phyloP scores from a whole-genome alignment of 2,797 vertebrate species.

The Geotria australis region DNA sequence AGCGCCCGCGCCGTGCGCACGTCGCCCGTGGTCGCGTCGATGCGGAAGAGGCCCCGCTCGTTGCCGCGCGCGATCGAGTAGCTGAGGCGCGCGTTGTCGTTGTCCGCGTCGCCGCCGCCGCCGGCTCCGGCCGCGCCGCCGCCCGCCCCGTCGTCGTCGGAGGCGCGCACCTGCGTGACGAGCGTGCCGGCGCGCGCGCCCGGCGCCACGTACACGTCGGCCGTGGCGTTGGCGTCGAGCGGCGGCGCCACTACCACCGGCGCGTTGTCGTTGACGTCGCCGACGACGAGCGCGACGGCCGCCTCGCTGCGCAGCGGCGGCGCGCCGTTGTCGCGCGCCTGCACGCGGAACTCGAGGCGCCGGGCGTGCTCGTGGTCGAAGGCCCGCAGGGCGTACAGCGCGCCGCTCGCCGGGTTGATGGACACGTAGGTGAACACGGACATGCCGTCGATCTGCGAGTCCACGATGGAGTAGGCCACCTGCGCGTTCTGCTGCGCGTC shows the following conservation, averaged over 20 bases:
- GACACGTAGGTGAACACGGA: conserved; percentile 89
- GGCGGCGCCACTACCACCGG: conserved; percentile 50
- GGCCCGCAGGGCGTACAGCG: conserved; percentile 64
- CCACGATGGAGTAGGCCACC: conserved; percentile 58
- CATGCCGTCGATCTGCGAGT: conserved; percentile 88
- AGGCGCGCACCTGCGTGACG: not conserved
- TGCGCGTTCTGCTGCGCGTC: conserved; percentile 54
- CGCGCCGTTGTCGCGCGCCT: conserved; percentile 39
- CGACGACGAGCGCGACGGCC: conserved; percentile 52
- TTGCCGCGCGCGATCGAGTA: conserved; percentile 77
- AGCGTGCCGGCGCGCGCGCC: not conserved
- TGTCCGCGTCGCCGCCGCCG: conserved; percentile 26
- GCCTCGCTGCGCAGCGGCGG: conserved; percentile 40
- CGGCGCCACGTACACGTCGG: conserved; percentile 11
- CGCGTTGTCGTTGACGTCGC: conserved; percentile 80
- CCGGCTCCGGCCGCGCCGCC: no score
- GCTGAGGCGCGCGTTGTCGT: conserved; percentile 64
- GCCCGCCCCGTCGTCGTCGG: not conserved
- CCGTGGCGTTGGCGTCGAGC: conserved; percentile 61
- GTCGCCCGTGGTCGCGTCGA: conserved; percentile 88
- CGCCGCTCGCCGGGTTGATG: conserved; percentile 84
- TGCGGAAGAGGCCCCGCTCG: conserved; percentile 59
- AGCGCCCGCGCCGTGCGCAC: conserved; percentile 47
- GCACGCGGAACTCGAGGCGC: conserved; percentile 67
- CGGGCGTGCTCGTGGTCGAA: conserved; percentile 90